Conservation (phyloP, 2,888 invertebrate species). For the Troides oblongomaculatus region DNA sequence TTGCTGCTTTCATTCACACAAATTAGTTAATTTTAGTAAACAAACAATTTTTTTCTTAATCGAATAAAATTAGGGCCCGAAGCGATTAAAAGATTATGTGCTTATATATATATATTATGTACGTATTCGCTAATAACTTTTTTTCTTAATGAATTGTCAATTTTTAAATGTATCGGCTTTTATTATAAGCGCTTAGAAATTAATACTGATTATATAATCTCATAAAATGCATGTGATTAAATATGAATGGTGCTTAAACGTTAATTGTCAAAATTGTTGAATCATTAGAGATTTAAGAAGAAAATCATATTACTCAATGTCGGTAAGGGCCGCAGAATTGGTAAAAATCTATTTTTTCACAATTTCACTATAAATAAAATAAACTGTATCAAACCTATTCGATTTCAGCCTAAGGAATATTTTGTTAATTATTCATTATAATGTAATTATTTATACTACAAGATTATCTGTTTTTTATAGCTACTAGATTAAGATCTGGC, state of each 20-base stretch:
- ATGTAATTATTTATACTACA: neutral
- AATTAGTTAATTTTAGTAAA: too few species aligned
- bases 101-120: too few species aligned
- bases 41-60: too few species aligned
- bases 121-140: too few species aligned
- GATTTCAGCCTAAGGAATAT: neutral
- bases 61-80: too few species aligned
- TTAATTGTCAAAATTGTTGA: conserved; percentile 19
- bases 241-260: conserved; percentile 23
- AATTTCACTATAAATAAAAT: neutral
- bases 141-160: neutral
- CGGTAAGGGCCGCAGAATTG: neutral
- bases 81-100: too few species aligned
- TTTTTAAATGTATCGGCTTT: neutral
- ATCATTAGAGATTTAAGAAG: neutral
- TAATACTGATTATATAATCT: neutral
- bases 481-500: too few species aligned
- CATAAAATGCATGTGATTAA: conserved; percentile 16
- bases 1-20: too few species aligned
- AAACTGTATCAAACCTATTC: neutral
- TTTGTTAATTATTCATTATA: neutral
- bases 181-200: neutral
- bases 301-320: neutral
- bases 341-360: neutral
- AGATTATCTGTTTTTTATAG: neutral